phyloP scores from a whole-genome alignment of 2,797 vertebrate genomes.

The Artibeus lituratus region DNA sequence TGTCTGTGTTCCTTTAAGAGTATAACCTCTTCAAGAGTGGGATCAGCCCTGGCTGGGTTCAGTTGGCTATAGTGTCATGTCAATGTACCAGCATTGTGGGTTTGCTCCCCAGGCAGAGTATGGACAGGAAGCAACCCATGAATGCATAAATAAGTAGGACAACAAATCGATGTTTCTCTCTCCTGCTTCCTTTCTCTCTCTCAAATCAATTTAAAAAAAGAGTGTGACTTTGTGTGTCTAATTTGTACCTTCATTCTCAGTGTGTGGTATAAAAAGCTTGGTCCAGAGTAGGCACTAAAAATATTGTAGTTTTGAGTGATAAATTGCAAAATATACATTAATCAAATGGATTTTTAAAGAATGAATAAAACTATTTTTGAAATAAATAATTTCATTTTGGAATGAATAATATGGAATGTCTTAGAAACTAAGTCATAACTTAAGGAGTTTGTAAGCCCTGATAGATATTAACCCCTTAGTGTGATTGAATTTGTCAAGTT shows the following conservation, averaged over 20 bases:
- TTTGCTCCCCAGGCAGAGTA: not conserved
- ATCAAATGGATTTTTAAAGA: not conserved
- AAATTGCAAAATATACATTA: slow-evolving; percentile 10
- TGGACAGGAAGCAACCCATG: not conserved
- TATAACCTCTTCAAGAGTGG: not conserved
- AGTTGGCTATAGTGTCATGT: not conserved
- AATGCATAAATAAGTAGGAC: not conserved
- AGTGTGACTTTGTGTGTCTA: not conserved
- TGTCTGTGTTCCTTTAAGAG: not conserved
- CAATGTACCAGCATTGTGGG: not conserved
- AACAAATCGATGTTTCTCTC: not conserved
- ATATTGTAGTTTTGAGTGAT: not conserved
- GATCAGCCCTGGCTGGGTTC: not conserved
- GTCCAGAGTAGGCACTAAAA: not conserved
- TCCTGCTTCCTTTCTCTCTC: not conserved
- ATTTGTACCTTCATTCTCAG: not conserved
- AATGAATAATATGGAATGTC: not conserved
- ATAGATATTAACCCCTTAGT: not conserved
- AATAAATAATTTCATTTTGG: not conserved
- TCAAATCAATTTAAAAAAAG: not conserved
- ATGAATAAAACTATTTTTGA: not conserved
- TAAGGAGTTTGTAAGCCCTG: not conserved
- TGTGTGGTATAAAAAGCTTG: not conserved
- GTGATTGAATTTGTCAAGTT: not conserved
- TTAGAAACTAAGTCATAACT: not conserved